These are phyloP conservation scores for Ceratoteleas bidentatus DNA, from an alignment of 1,140 invertebrate species.

Conservation along the genomic window DNA sequence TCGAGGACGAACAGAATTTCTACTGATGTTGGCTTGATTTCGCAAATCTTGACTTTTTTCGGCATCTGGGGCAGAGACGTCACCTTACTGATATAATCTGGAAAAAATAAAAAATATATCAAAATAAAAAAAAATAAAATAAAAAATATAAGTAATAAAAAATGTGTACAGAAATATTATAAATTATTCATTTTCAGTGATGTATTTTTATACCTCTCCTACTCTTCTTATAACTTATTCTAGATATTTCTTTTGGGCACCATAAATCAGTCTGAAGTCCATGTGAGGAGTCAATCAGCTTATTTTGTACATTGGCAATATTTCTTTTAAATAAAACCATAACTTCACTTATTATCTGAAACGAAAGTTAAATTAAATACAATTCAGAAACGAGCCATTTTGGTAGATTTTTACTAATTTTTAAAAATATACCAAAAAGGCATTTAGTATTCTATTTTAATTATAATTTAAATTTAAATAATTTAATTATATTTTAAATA, in stretches of 20 bases:
- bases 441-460: too few species aligned
- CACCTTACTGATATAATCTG: constrained; percentile 36
- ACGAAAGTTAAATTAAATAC: too few species aligned
- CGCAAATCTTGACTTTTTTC: constrained; percentile 67
- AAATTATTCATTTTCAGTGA: too few species aligned
- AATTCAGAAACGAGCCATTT: too few species aligned
- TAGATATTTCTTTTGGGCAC: constrained; percentile 86
- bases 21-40: constrained; percentile 71
- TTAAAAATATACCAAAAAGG: too few species aligned
- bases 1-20: constrained; percentile 74
- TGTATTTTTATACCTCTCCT: constrained; percentile 15
- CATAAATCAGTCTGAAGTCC: constrained; percentile 85
- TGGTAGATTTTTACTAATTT: too few species aligned
- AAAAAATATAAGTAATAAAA: too few species aligned
- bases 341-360: constrained; percentile 69
- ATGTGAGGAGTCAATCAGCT: constrained; percentile 56
- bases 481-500: too few species aligned
- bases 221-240: constrained; percentile 71
- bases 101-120: not conserved
- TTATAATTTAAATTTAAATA: too few species aligned
- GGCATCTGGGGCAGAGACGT: not conserved
- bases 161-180: too few species aligned
- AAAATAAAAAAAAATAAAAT: not conserved
- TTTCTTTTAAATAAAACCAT: constrained; percentile 68
- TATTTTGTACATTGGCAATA: constrained; percentile 68